These are phyloP conservation scores for Solenodon paradoxus DNA, from an alignment of 2,113 vertebrate genomes.

Conservation along the genomic window DNA sequence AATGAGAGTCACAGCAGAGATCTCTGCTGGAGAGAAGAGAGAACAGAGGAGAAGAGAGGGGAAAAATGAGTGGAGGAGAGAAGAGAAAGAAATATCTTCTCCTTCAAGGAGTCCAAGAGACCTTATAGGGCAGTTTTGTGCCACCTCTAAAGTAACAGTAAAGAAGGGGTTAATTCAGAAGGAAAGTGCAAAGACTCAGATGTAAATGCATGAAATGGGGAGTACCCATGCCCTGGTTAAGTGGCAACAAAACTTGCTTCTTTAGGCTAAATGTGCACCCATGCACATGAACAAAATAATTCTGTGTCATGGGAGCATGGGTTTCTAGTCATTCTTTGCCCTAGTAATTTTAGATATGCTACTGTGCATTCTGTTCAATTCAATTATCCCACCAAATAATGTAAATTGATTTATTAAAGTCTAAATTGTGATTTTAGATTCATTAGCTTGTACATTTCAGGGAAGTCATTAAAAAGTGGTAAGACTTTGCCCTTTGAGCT, in stretches of 20 bases:
- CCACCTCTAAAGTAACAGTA: not conserved
- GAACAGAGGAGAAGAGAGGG: too few relatives aligned
- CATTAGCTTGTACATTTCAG: not conserved
- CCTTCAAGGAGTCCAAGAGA: rapidly evolving
- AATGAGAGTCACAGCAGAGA: not conserved
- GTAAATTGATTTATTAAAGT: not conserved
- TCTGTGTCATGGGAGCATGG: rapidly evolving
- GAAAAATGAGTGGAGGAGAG: too few relatives aligned
- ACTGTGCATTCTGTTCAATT: not conserved
- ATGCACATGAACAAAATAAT: not conserved
- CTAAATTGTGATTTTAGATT: not conserved
- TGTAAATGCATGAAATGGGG: rapidly evolving
- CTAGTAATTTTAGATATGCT: not conserved
- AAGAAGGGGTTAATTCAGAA: not conserved
- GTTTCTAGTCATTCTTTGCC: not conserved
- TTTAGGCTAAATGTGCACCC: not conserved
- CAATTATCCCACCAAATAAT: not conserved
- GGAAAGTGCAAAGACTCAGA: not conserved
- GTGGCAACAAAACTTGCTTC: not conserved
- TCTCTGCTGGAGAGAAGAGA: not conserved
- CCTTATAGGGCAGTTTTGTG: not conserved
- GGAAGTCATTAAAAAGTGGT: not conserved
- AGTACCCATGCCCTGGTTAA: rapidly evolving
- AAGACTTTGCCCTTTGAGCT: not conserved
- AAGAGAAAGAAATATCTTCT: not conserved